Conservation (phyloP, 2,113 vertebrate species). For the Leucosticte australis region DNA sequence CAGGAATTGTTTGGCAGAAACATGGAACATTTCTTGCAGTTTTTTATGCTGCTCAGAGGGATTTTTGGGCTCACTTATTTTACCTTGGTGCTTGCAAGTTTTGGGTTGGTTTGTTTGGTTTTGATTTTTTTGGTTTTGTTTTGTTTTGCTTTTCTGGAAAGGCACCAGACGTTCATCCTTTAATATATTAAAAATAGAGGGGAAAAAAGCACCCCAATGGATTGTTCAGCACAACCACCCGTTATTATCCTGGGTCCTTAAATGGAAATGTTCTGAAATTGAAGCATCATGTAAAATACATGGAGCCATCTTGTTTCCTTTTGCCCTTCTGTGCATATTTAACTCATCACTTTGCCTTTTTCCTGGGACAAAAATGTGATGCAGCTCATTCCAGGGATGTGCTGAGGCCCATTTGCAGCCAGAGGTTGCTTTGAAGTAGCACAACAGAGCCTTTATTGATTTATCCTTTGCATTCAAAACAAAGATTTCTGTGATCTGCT, state of each 20-base stretch:
- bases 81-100: neutral
- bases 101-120: fast-evolving
- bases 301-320: fast-evolving
- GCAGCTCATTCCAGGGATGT: neutral
- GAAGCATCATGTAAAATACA: neutral
- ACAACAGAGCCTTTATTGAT: neutral
- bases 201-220: neutral
- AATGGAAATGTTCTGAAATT: neutral
- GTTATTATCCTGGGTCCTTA: neutral
- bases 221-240: neutral
- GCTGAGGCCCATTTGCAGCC: neutral
- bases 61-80: neutral
- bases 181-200: neutral
- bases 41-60: neutral
- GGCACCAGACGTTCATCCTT: fast-evolving
- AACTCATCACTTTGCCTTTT: neutral
- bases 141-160: neutral
- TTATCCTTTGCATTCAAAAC: neutral
- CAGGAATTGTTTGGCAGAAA: neutral
- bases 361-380: neutral
- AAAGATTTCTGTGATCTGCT: neutral
- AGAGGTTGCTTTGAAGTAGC: neutral
- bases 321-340: neutral
- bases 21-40: neutral
- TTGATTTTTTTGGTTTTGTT: fast-evolving